Evolutionary conservation across 2,113 vertebrate species (phyloP).

Genomic region (Tragelaphus strepsiceros): DNA sequence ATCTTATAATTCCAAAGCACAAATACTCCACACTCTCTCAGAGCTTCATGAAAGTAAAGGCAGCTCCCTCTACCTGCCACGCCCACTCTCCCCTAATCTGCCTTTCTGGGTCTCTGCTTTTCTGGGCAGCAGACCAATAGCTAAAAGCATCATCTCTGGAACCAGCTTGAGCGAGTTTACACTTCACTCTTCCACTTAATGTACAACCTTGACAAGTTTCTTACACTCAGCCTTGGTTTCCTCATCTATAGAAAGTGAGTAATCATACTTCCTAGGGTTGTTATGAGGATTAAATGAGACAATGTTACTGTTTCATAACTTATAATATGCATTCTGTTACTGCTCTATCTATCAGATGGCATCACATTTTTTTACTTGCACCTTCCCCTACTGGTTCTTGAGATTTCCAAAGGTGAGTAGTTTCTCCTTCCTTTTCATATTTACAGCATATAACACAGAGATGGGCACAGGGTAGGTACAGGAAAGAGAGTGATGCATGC

Average conservation of each 20-base stretch:
- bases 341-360: neutral
- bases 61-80: neutral
- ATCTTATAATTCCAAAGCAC: neutral
- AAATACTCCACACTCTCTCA: neutral
- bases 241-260: neutral
- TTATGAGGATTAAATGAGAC: neutral
- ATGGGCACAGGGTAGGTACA: neutral
- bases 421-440: neutral
- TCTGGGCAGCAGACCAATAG: neutral
- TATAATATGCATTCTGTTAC: neutral
- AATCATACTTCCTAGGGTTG: neutral
- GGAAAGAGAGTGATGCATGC: neutral
- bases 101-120: neutral
- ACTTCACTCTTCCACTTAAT: neutral
- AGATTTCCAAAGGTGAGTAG: neutral
- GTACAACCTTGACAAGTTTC: neutral
- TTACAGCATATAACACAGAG: neutral
- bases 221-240: neutral
- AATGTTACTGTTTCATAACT: neutral
- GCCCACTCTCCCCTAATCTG: neutral
- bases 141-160: neutral
- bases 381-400: neutral
- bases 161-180: neutral
- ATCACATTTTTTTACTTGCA: neutral
- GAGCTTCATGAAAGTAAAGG: neutral